A percentile compares a stretch with the other conserved stretches of the same genome.
These are phyloP conservation scores for Drosophila helvetica DNA, from an alignment of 2,888 invertebrate genomes.

Conservation along the genomic window DNA sequence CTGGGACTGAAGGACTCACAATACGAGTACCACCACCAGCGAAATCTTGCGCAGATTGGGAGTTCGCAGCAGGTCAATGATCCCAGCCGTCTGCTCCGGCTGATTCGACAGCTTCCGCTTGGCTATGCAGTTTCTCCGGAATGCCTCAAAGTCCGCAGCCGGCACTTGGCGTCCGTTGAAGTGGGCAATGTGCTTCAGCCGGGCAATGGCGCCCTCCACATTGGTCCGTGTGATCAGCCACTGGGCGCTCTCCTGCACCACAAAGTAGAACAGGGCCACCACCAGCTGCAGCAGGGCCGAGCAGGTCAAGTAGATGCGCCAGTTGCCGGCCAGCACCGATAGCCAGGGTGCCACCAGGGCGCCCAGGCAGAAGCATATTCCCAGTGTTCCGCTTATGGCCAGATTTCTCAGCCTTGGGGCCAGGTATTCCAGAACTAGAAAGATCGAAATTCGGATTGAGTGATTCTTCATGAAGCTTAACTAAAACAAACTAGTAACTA, in stretches of 20 bases:
- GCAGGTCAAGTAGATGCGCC: constrained; percentile 85
- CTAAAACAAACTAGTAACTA: background rate
- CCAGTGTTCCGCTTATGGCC: constrained; percentile 85
- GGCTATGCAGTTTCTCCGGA: constrained; percentile 69
- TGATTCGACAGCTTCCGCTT: constrained; percentile 55
- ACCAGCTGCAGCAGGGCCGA: constrained; percentile 84
- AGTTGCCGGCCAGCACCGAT: constrained; percentile 83
- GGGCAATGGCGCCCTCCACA: constrained; percentile 84
- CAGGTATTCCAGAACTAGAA: constrained; percentile 86
- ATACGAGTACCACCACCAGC: constrained; percentile 85
- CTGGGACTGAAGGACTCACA: constrained; percentile 82
- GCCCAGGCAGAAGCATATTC: constrained; percentile 85
- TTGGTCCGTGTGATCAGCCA: constrained; percentile 86
- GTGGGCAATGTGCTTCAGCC: constrained; percentile 85
- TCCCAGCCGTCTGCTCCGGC: constrained; percentile 50
- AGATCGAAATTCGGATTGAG: background rate
- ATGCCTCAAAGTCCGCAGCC: constrained; percentile 77
- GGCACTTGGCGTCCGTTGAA: constrained; percentile 84
- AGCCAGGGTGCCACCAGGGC: constrained; percentile 85
- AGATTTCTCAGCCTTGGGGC: constrained; percentile 85
- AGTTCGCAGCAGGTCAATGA: constrained; percentile 84
- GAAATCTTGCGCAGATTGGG: constrained; percentile 85
- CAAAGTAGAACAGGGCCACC: constrained; percentile 84
- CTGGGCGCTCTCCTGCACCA: constrained; percentile 86
- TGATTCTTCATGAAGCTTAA: too few species aligned